Conservation (phyloP, 64 coral and sea anemone species). For the Stichodactyla mertensii region DNA sequence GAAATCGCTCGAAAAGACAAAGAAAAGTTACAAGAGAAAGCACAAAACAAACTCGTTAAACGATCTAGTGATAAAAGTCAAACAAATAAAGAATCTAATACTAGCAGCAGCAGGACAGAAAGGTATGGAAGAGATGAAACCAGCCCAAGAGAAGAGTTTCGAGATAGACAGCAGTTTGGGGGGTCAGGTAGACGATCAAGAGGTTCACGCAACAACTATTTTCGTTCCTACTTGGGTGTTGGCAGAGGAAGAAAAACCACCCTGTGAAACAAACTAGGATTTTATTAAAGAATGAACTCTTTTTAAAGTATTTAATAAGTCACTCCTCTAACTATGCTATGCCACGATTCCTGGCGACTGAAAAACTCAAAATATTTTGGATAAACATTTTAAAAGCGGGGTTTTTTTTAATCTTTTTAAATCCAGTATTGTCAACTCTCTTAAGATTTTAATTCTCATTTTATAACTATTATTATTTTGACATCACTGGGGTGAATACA, state of each 20-base stretch:
- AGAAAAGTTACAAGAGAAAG: constrained; percentile 29
- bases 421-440: too few species aligned
- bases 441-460: too few species aligned
- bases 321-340: neutral
- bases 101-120: neutral
- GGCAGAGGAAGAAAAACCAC: constrained; percentile 10
- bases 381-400: neutral
- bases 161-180: constrained; percentile 9
- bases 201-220: neutral
- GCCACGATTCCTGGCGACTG: neutral
- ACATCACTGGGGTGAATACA: too few species aligned
- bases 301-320: constrained; percentile 5
- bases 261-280: neutral
- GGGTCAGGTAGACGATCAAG: constrained; percentile 12
- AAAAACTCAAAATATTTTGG: neutral
- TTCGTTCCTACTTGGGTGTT: neutral
- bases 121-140: neutral
- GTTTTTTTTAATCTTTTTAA: neutral
- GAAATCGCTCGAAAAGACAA: constrained; percentile 26
- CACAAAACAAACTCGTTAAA: constrained; percentile 26
- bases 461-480: too few species aligned
- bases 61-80: neutral
- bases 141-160: neutral
- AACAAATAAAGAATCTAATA: neutral
- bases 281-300: neutral